Evolutionary conservation across 2,113 vertebrate species (phyloP).

Genomic region (Onychorhynchus coronatus): DNA sequence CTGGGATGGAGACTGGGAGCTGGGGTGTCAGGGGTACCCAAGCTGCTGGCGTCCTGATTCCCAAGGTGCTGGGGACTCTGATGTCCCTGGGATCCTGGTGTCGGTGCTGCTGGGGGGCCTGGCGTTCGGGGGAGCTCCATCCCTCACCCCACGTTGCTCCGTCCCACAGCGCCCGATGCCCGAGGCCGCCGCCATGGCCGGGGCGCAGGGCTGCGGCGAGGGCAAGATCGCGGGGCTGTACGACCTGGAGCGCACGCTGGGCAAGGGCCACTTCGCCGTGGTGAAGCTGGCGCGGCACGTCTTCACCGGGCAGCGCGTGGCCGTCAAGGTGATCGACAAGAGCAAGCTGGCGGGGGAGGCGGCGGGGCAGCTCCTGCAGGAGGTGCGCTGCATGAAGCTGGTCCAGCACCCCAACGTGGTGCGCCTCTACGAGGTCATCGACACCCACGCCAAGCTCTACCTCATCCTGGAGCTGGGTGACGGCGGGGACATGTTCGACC

Average conservation of each 20-base stretch:
- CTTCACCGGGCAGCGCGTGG: conserved; percentile 84
- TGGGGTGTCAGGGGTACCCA: not conserved
- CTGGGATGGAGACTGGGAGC: not conserved
- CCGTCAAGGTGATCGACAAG: conserved; percentile 90
- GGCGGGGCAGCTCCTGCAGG: conserved; percentile 83
- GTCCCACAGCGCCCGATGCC: conserved; percentile 2
- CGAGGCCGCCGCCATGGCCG: conserved; percentile 48
- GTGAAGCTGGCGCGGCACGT: conserved; percentile 86
- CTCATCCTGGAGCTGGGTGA: conserved; percentile 89
- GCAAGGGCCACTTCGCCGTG: conserved; percentile 86
- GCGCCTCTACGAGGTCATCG: conserved; percentile 87
- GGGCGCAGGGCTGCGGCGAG: conserved; percentile 50
- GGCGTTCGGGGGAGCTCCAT: not conserved
- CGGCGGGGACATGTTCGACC: conserved; percentile 87
- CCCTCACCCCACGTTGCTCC: accelerated
- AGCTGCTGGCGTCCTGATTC: not conserved
- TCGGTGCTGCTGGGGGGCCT: not conserved
- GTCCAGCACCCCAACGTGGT: conserved; percentile 91
- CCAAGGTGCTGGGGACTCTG: not conserved
- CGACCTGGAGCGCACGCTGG: conserved; percentile 84
- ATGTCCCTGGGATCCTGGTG: no score
- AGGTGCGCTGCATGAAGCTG: conserved; percentile 89
- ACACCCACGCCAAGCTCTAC: conserved; percentile 87
- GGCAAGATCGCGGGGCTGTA: conserved; percentile 85
- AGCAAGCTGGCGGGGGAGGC: conserved; percentile 82